Base-by-base conservation (phyloP, 2,113 vertebrate species). In the Dipodomys merriami region DNA sequence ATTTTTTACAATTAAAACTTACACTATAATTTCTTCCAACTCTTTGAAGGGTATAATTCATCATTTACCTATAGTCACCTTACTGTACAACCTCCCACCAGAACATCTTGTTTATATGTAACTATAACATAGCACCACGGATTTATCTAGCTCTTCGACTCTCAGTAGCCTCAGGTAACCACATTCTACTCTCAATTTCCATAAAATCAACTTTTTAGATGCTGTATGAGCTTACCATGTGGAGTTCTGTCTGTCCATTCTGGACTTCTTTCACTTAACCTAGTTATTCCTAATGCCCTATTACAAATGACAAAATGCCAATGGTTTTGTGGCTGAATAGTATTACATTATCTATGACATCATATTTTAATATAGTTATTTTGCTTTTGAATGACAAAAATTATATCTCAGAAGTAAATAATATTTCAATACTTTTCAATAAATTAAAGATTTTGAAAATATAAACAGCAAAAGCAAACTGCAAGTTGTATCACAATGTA, bases 381-480 rank as follows among this genome's bases (percentile, higher is more conserved):
- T 95, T 7, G 68, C 8, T 23, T 78, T 80, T 88, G 11, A 93
- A 46, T 12, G 86, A 29, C 27, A 91, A 73, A 69, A 93, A 64
- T 11, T 90, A 3, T 86, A 72, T 39, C 29, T 95, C 20, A 91
- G 23, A 92, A 6, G 9, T 62, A 62, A 88, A 86, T 9, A 57
- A 44, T 69, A 84, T 83, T 49, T 67, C 67, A 84, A 57, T 11
- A 12, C 1, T 77, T 69, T 74, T 92, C 60, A 79, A 73, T 88
- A 67, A 84, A 94, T 73, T 30, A 85, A 65, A 91, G 5, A 29
- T 5, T 87, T 46, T 64, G 6, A 18, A 33, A 30, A 30, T 71
- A 19, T 30, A 95, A 88, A 94, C 46, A 87, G 57, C 12, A 1
- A 74, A 94, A 90, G 68, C 78, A 27, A 35, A 87, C 49, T 90